Base-by-base conservation (phyloP, 2,888 invertebrate species). In the Mimachlamys varia region DNA sequence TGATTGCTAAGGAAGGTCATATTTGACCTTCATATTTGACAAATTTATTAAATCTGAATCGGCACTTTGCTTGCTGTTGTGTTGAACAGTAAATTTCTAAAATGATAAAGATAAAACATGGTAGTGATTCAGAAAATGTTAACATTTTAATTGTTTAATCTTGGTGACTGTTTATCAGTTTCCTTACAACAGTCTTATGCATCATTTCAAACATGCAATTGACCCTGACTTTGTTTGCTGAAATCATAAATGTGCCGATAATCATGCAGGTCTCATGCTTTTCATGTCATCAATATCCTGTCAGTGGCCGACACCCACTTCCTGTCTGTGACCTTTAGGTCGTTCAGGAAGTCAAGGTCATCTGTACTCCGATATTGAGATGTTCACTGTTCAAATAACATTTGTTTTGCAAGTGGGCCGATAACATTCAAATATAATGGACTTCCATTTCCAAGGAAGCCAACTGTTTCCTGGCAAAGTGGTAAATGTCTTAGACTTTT, bases 371-470 rank as follows among this genome's bases (percentile, higher is more conserved):
- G 12, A 76, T 76, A 76, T 27, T 76, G 76, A 76, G 33, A 33
- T 33, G 33, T 19, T 76, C 33, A 76, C 76, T 76, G 76, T 76
- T 33, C 76, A 76, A 76, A 76, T 33, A 76, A 76, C 33, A 76
- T 76, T 76, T 76, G 76, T 27, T 76, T 76, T 33, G 33, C 13
- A 27, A 76, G 76, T 76, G 33, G 76, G 15, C 33, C 27, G 2
- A 27, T 76, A 76, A 76, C 27, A 27, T 76, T 76, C 58, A 58
- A 58, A 58, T 58, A 22, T 76, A 76, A 76, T 76, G 76, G 76
- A 76, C 76, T 76, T 27, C 76, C 76, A 76, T 27, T 33, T 33
- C 33, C 27, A 76, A 76, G 76, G 76, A 76, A 33, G 33, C 22
- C 76, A 33, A 27, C 13, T 33, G 13, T 33, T 76, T 76, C 33